Conservation (phyloP, 2,888 invertebrate genomes). For the Drosophila suboccidentalis region DNA sequence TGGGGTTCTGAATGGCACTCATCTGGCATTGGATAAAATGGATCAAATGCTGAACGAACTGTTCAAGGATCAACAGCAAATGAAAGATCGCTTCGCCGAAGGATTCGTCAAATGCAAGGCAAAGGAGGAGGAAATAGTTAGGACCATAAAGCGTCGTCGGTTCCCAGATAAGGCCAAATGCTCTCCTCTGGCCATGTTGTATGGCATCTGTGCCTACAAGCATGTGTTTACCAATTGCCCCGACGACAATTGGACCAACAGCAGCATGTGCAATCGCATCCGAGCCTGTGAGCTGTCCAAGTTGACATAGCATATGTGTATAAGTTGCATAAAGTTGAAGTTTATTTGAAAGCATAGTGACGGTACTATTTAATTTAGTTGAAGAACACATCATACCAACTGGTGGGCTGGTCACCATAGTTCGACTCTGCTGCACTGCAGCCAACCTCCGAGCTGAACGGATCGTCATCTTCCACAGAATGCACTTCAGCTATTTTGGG, state of each 20-base stretch:
- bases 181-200: slow-evolving; percentile 40
- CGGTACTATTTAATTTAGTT: slow-evolving; percentile 19
- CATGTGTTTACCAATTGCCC: slow-evolving; percentile 52
- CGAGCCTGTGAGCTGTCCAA: slow-evolving; percentile 9
- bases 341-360: slow-evolving; percentile 7
- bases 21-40: slow-evolving; percentile 3
- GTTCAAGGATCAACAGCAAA: neutral
- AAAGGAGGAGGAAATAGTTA: slow-evolving; percentile 9
- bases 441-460: slow-evolving; percentile 9
- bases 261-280: slow-evolving; percentile 31
- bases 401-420: slow-evolving; percentile 38
- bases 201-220: slow-evolving; percentile 53
- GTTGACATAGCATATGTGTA: neutral
- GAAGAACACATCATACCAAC: slow-evolving; percentile 66
- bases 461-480: slow-evolving; percentile 1
- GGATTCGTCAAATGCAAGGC: slow-evolving; percentile 5
- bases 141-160: slow-evolving; percentile 11
- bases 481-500: slow-evolving; percentile 11
- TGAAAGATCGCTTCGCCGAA: neutral
- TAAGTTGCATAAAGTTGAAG: slow-evolving; percentile 7
- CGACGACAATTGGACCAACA: slow-evolving; percentile 45
- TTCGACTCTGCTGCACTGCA: slow-evolving; percentile 28
- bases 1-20: slow-evolving; percentile 14
- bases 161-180: slow-evolving; percentile 11
- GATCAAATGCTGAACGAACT: neutral